Evolutionary conservation across 2,888 invertebrate species (phyloP).

Genomic region (Eupelmus urozonus): DNA sequence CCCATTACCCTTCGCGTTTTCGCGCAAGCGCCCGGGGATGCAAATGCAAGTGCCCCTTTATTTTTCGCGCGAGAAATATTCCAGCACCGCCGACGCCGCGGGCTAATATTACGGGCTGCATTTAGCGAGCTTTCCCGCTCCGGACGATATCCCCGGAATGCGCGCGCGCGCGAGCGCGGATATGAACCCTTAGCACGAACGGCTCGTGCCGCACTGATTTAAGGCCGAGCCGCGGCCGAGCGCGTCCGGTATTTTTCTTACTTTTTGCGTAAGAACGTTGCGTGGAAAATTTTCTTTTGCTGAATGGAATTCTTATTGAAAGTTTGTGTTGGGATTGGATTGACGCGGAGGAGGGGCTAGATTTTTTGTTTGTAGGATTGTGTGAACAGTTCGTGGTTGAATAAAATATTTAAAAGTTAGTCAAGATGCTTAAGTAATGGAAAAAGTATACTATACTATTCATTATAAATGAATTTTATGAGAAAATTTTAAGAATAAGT

Average conservation of each 20-base stretch:
- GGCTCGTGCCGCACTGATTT: conserved; percentile 13
- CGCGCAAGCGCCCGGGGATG: conserved; percentile 25
- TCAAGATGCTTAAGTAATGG: too few species aligned
- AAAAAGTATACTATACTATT: too few species aligned
- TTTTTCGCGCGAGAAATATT: conserved; percentile 29
- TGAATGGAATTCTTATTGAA: too few species aligned
- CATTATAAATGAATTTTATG: too few species aligned
- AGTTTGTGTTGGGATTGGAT: too few species aligned
- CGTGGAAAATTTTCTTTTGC: background rate
- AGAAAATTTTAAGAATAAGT: background rate
- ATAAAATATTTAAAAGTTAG: too few species aligned
- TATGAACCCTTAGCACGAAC: conserved; percentile 22
- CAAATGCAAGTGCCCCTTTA: conserved; percentile 30
- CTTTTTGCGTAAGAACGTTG: too few species aligned
- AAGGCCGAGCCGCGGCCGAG: background rate
- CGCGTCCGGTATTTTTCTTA: background rate
- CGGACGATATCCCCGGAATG: background rate
- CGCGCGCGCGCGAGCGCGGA: background rate
- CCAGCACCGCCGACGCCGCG: too few species aligned
- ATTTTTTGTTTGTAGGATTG: too few species aligned
- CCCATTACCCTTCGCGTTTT: conserved; percentile 35
- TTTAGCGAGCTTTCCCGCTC: conserved; percentile 49
- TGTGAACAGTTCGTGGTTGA: too few species aligned
- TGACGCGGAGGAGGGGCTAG: too few species aligned
- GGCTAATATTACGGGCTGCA: conserved; percentile 51